These are phyloP conservation scores for Calliopsis andreniformis DNA, from an alignment of 1,140 invertebrate genomes.

Conservation along the genomic window DNA sequence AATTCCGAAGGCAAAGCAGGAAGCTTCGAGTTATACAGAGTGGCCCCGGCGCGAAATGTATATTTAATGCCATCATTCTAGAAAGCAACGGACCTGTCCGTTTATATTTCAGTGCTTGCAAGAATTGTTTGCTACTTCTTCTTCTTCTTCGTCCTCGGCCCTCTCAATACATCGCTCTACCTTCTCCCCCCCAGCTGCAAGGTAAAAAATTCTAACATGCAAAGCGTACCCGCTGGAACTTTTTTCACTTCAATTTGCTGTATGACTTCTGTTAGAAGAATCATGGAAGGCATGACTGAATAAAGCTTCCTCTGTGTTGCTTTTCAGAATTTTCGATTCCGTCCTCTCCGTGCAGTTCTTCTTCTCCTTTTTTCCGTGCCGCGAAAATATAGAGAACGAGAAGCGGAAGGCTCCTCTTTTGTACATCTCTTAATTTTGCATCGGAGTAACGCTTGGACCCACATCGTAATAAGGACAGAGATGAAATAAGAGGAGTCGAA, in stretches of 20 bases:
- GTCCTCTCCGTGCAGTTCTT: not conserved
- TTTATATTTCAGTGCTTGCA: slow-evolving; percentile 68
- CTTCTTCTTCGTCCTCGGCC: slow-evolving; percentile 35
- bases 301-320: too few species aligned
- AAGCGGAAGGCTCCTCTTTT: not conserved
- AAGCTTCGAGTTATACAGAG: slow-evolving; percentile 44
- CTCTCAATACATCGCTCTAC: slow-evolving; percentile 1
- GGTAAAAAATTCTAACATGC: not conserved
- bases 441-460: slow-evolving; percentile 19
- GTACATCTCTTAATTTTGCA: slow-evolving; percentile 25
- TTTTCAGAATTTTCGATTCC: too few species aligned
- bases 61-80: slow-evolving; percentile 73
- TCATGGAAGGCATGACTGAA: too few species aligned
- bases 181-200: not conserved
- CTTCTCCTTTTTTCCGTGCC: not conserved
- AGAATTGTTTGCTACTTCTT: slow-evolving; percentile 67
- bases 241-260: not conserved
- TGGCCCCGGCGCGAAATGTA: slow-evolving; percentile 54
- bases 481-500: slow-evolving; percentile 30
- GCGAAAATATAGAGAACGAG: not conserved
- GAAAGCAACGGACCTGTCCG: slow-evolving; percentile 55
- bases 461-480: slow-evolving; percentile 35
- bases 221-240: not conserved
- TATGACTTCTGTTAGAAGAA: not conserved
- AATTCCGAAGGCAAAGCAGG: slow-evolving; percentile 47